Percentiles rank a stretch among this genome's conserved stretches.
phyloP scores from a whole-genome alignment of 2,797 vertebrate genomes.

The Orientallactaga sibirica region DNA sequence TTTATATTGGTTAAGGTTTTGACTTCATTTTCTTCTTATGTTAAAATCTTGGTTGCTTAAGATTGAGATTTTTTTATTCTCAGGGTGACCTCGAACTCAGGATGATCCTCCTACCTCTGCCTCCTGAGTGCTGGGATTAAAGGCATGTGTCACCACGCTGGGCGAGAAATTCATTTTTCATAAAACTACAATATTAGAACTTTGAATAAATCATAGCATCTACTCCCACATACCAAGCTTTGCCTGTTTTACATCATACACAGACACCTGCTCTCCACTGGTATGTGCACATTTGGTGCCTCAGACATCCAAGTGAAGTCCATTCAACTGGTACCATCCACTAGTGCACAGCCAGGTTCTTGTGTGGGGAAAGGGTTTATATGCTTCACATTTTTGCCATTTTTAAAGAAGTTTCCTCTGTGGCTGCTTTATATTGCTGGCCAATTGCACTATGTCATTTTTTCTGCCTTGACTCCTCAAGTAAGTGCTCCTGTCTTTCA shows the following conservation, averaged over 20 bases:
- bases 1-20: constrained; percentile 26
- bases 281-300: background rate
- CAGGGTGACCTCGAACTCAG: too few relatives aligned
- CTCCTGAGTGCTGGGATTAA: too few relatives aligned
- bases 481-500: background rate
- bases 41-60: constrained; percentile 54
- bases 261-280: background rate
- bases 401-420: background rate
- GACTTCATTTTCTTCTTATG: background rate
- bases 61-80: background rate
- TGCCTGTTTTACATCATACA: background rate
- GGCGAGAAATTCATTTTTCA: constrained; percentile 39
- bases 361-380: background rate
- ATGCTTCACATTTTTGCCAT: background rate
- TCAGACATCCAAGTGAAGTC: background rate
- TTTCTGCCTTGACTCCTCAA: background rate
- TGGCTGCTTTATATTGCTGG: background rate
- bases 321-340: background rate
- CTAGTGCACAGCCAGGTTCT: background rate
- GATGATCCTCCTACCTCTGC: too few relatives aligned
- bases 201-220: constrained; percentile 41
- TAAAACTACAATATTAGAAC: constrained; percentile 45
- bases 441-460: background rate
- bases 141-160: too few relatives aligned
- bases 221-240: background rate